Evolutionary conservation across 2,888 invertebrate genomes (phyloP).

Genomic region (Agonopterix alstromeriana): DNA sequence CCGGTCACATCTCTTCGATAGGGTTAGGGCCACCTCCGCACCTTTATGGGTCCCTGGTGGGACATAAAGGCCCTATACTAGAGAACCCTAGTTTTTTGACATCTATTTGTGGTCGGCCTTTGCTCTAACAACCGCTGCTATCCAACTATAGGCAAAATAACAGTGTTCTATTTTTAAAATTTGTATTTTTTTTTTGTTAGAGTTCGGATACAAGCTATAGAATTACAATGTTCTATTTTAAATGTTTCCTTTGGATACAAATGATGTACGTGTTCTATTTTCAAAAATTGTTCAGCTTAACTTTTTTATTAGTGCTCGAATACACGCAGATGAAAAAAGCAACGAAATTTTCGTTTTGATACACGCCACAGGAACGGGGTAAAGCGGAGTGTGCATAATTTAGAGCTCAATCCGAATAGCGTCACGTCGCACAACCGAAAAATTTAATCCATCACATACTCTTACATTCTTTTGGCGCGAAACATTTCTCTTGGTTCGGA

Average conservation of each 20-base stretch:
- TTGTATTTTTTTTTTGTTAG: too few species aligned
- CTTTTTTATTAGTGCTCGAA: too few species aligned
- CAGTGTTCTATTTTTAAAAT: not conserved
- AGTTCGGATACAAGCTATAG: too few species aligned
- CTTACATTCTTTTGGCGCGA: constrained; percentile 21
- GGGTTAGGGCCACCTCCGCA: constrained; percentile 72
- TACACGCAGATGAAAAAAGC: too few species aligned
- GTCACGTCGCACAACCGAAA: constrained; percentile 58
- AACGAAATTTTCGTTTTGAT: not conserved
- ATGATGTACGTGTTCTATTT: too few species aligned
- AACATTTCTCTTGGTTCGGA: constrained; percentile 22
- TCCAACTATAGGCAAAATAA: constrained; percentile 7
- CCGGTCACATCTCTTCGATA: constrained; percentile 71
- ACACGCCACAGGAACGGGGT: not conserved
- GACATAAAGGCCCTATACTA: constrained; percentile 63
- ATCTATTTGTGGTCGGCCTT: constrained; percentile 72
- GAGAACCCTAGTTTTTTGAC: constrained; percentile 71
- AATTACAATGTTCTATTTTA: too few species aligned
- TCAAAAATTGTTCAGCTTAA: too few species aligned
- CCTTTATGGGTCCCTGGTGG: constrained; percentile 73
- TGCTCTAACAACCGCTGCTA: constrained; percentile 54
- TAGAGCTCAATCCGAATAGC: constrained; percentile 43
- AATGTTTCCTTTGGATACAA: too few species aligned
- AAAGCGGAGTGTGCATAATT: constrained; percentile 41
- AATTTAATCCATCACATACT: constrained; percentile 65